A percentile compares a stretch with the other conserved stretches of the same genome.
These are phyloP conservation scores for Pyrgus malvae DNA, from an alignment of 2,888 invertebrate genomes.

Conservation along the genomic window DNA sequence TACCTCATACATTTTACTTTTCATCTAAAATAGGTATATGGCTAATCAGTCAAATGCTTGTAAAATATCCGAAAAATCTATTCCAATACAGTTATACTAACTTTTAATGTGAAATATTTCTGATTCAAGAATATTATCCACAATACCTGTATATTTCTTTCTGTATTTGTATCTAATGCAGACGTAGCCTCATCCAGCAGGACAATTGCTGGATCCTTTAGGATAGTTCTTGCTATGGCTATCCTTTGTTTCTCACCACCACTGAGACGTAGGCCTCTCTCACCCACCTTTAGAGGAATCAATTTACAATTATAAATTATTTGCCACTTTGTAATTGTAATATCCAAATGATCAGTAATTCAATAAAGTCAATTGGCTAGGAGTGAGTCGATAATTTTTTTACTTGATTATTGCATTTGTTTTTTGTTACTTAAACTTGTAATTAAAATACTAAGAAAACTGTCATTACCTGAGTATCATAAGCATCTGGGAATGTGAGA, in stretches of 20 bases:
- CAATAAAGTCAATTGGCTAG: no score
- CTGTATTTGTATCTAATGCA: constrained; percentile 97
- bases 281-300: constrained; percentile 87
- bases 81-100: no score
- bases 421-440: no score
- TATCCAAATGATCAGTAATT: neutral
- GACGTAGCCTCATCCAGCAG: constrained; percentile 97
- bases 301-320: neutral
- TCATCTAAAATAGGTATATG: no score
- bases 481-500: constrained; percentile 93
- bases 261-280: constrained; percentile 95
- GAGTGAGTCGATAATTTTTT: no score
- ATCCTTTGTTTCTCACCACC: constrained; percentile 99
- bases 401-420: no score
- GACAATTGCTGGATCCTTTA: constrained; percentile 95
- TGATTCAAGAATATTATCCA: neutral
- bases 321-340: neutral
- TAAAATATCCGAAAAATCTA: no score
- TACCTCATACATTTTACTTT: no score
- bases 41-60: no score
- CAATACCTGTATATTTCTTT: constrained; percentile 90
- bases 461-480: constrained; percentile 86
- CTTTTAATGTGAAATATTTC: no score
- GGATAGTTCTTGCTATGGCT: constrained; percentile 96
- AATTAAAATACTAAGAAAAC: no score